Conservation (phyloP, 2,113 vertebrate species). For the Hucho hucho region DNA sequence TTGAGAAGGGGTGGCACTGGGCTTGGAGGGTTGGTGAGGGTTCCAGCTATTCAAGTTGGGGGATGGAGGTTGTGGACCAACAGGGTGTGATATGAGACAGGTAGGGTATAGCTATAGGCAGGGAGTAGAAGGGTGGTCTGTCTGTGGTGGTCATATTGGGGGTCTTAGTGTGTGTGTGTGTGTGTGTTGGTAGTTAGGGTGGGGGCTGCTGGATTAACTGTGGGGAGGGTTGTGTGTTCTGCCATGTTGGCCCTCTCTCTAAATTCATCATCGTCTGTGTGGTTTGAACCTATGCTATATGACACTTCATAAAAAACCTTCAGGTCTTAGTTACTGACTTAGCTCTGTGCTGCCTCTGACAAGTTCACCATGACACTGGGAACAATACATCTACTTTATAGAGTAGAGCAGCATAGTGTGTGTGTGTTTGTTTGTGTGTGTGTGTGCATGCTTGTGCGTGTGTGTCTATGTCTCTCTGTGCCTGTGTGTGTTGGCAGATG, state of each 20-base stretch:
- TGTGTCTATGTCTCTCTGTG: neutral
- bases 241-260: slow-evolving; percentile 14
- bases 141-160: neutral
- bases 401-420: neutral
- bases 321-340: neutral
- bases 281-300: slow-evolving; percentile 14
- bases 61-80: too few species aligned
- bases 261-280: slow-evolving; percentile 29
- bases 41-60: slow-evolving; percentile 23
- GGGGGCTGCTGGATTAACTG: too few species aligned
- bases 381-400: slow-evolving; percentile 6
- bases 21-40: slow-evolving; percentile 14
- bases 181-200: neutral
- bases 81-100: too few species aligned
- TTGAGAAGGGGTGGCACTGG: slow-evolving; percentile 16
- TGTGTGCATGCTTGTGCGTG: slow-evolving; percentile 17
- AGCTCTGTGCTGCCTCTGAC: neutral
- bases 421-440: neutral
- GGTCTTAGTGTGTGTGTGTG: neutral
- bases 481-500: neutral
- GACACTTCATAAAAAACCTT: slow-evolving; percentile 15
- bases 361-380: neutral
- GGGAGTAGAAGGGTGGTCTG: neutral
- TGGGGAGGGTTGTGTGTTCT: neutral
- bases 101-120: neutral